Evolutionary conservation across 2,888 invertebrate species (phyloP).

Genomic region (Orthosia gracilis): DNA sequence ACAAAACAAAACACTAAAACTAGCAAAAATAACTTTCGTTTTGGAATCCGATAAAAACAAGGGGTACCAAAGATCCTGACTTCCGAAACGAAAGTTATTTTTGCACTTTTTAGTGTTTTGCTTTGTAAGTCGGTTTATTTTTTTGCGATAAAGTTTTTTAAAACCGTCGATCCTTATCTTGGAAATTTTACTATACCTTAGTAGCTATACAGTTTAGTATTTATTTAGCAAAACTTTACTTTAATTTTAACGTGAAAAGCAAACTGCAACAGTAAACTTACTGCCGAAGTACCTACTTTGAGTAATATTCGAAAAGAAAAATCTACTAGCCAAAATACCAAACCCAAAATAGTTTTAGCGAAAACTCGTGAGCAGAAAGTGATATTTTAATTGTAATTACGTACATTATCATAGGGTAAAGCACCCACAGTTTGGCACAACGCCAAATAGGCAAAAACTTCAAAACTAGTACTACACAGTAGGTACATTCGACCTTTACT

Average conservation of each 20-base stretch:
- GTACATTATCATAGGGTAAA: conserved; percentile 37
- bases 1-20: no score
- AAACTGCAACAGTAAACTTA: background rate
- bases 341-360: conserved; percentile 12
- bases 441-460: conserved; percentile 62
- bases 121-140: no score
- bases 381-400: conserved; percentile 48
- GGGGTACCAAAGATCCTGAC: no score
- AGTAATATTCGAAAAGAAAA: background rate
- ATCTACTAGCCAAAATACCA: conserved; percentile 2
- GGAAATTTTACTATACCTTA: background rate
- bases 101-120: no score
- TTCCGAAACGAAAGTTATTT: no score
- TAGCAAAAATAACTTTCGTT: no score
- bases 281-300: no score
- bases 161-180: no score
- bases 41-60: no score
- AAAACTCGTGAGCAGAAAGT: conserved; percentile 14
- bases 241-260: background rate
- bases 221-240: no score
- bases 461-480: conserved; percentile 48
- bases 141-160: no score
- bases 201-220: background rate
- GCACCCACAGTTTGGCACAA: conserved; percentile 51
- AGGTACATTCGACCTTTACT: conserved; percentile 45